Evolutionary conservation across 2,888 invertebrate genomes (phyloP).

Genomic region (Drosophila villosipedis): DNA sequence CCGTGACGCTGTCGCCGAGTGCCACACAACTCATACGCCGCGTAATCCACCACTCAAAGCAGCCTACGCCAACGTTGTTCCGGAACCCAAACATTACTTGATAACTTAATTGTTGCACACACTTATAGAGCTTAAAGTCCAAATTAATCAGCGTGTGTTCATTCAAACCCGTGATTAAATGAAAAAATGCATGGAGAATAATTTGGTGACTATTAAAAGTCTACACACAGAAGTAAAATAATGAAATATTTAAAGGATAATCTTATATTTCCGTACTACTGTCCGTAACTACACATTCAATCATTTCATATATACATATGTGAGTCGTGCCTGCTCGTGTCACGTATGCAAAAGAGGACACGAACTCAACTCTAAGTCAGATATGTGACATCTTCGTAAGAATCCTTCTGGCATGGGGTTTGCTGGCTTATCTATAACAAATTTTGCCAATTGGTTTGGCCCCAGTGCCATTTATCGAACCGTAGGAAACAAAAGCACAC

Average conservation of each 20-base stretch:
- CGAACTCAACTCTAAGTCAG: neutral
- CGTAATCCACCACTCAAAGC: conserved; percentile 44
- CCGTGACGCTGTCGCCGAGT: conserved; percentile 38
- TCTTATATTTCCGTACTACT: neutral
- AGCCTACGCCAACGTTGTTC: conserved; percentile 35
- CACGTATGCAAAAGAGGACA: neutral
- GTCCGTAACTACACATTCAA: neutral
- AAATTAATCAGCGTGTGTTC: conserved; percentile 1
- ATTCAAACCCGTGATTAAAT: neutral
- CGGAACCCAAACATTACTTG: conserved; percentile 2
- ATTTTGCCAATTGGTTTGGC: conserved; percentile 48
- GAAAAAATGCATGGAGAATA: neutral
- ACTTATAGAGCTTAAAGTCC: conserved; percentile 17
- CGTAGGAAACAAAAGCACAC: conserved; percentile 44
- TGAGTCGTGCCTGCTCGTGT: neutral
- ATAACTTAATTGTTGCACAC: conserved; percentile 25
- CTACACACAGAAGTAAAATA: neutral
- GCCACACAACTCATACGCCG: conserved; percentile 65
- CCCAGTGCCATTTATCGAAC: conserved; percentile 50
- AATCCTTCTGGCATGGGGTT: neutral
- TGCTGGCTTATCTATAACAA: conserved; percentile 37
- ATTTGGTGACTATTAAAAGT: neutral
- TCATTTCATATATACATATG: too few species aligned
- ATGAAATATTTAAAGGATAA: neutral
- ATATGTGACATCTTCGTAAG: neutral